Evolutionary conservation across 2,797 vertebrate genomes (phyloP), one percentile per base, ranked within the genome.

Genomic region (Galago senegalensis): DNA sequence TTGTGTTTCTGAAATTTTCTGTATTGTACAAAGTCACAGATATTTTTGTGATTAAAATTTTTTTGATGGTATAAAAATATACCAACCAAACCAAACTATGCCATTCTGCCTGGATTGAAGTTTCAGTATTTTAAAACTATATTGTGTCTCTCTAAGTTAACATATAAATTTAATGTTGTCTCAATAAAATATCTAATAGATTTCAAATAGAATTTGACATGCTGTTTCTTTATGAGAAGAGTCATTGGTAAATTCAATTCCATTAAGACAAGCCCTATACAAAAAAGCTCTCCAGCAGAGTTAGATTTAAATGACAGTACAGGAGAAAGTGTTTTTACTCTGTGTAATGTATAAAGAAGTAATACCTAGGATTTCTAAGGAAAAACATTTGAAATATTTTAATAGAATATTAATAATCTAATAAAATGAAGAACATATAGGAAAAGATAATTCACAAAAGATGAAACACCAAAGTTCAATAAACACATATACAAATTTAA

Each of bases 11-110:
- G 99, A 99, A 99, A 99, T 99, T 99, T 93, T 99, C 99, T 98
- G 99, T 99, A 99, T 99, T 99, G 99, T 99, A 99, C 98, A 99
- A 99, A 99, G 99, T 99, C 99, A 99, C 99, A 99, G 99, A 99
- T 98, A 98, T 98, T 98, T 98, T 99, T 99, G 99, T 99, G 99
- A 99, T 99, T 98, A 98, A 99, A 98, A 99, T 96, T n/a, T 2
- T 89, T 79, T 84, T 37, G 80, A 86, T 53, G 65, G 43, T 43
- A 83, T 58, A 86, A 88, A 92, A 91, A 67, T 17, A 58, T 95
- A 73, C 13, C 67, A 95, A 53, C 49, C 81, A 81, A 94, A 79
- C 21, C 87, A 85, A 93, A 87, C 70, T 29, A 79, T 65, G 49
- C 5, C 10, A 77, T 94, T 96, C 60, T 94, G 53, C n/a, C 21